Evolutionary conservation across 1,140 invertebrate genomes (phyloP), one percentile per base, ranked within the genome.

Genomic region (Rhopalosiphum padi): DNA sequence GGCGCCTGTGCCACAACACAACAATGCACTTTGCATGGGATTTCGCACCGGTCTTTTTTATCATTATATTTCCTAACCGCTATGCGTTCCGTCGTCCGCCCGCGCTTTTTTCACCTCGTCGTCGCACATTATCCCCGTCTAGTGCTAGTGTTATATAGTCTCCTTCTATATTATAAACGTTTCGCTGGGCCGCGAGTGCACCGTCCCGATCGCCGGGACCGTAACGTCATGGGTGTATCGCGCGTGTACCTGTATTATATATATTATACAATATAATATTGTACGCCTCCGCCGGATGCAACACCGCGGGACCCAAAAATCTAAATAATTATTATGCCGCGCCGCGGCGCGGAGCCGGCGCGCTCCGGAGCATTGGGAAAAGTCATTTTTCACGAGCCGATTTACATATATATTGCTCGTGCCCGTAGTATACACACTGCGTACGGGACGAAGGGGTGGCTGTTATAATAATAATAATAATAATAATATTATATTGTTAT

Each of bases 1-100:
- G 30, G 9, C 30, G 60, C 11, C n/a, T 53, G 35, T 41, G 41
- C 41, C 15, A n/a, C 30, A 51, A 89, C 87, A 89, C 87, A 89
- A 89, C n/a, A 89, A 89, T 53, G 48, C 87, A 89, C 87, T 89
- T 89, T 89, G 87, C 48, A 37, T 6, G 60, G 60, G 30, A 77
- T 43, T 30, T 43, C 83, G 83, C 83, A 43, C n/a, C 30, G n/a
- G 22, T 89, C 21, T 89, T 87, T 46, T 46, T 46, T 30, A 23
- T 9, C 15, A 25, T 43, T 30, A 30, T 41, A 3, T 85, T 87
- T n/a, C 43, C 30, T 25, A n/a, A 87, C 86, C 43, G 30, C 85
- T 83, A 46, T 30, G 2, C 43, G 41, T 30, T n/a, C 25, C 41
- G 41, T 25, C 3, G 86, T 51, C 48, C 87, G 87, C 87, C 87